Conservation (phyloP, 2,113 vertebrate species). For the Emydura subglobosa region DNA sequence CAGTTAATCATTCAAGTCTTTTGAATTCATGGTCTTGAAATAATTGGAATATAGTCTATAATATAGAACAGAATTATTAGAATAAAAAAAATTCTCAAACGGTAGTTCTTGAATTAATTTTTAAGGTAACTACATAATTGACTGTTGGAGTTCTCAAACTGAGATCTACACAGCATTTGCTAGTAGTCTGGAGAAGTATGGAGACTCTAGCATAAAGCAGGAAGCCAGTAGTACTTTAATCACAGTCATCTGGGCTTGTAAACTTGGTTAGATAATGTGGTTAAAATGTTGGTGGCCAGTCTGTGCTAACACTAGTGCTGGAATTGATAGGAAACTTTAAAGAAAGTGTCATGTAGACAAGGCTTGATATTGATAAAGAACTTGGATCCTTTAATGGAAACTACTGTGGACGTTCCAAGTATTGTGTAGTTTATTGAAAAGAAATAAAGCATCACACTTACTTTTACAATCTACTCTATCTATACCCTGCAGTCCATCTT, state of each 20-base stretch:
- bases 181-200: not conserved
- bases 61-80: not conserved
- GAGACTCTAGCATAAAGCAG: not conserved
- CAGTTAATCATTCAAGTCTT: not conserved
- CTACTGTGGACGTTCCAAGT: not conserved
- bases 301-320: rapidly evolving
- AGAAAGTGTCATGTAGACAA: not conserved
- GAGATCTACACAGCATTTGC: not conserved
- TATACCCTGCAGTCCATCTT: not conserved
- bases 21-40: not conserved
- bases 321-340: not conserved
- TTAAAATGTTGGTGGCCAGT: not conserved
- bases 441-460: not conserved
- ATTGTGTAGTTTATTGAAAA: not conserved
- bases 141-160: not conserved
- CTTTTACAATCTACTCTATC: not conserved
- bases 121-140: not conserved
- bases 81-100: not conserved
- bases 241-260: not conserved
- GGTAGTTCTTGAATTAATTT: not conserved
- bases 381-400: not conserved
- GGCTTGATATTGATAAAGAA: not conserved
- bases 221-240: not conserved
- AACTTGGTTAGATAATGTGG: too few species aligned
- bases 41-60: not conserved